Base-by-base conservation (phyloP, 2,113 vertebrate genomes). In the Aix galericulata region DNA sequence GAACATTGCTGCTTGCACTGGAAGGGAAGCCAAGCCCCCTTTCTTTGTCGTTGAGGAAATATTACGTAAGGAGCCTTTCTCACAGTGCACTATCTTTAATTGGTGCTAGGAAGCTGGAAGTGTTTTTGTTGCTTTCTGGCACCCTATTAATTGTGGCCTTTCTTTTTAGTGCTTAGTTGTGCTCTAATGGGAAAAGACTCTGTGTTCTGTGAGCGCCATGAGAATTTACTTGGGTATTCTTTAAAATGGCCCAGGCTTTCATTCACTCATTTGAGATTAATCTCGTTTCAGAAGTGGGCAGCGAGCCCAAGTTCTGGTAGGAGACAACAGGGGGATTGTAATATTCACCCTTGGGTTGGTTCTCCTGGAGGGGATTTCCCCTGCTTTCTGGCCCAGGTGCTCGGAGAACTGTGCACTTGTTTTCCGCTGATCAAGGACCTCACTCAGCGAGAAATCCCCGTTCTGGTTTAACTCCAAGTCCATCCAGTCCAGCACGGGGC, bases 101-200 rank as follows among this genome's bases (percentile, higher is more conserved):
- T 95, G 89, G 89, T 95, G 94, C 73, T 53, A 85, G 96, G 91
- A 96, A 93, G 86, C 94, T 96, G 95, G 92, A 97, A 95, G 84
- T 76, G 86, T 62, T 92, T 93, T 96, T 94, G 78, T 92, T 95
- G 82, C 56, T 96, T 96, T 93, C 95, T 97, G 96, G 96, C 94
- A 94, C 95, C 90, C 94, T 87, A 8, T 96, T 97, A 98, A 97
- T 92, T 89, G 82, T 38, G 82, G 85, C 95, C 90, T 96, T 96
- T 96, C 81, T 93, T 94, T 92, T 94, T 86, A 29, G 11, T 31
- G 6, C 73, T 88, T 62, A 40, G 42, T 66, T 68, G 89, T 91
- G 92, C 95, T 95, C 94, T 93, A 53, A 92, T 53, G 73, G 91
- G 94, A 93, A 94, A 84, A 95, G 90, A 95, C 97, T 92, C 62